A percentile compares a stretch with the other conserved stretches of the same genome.
phyloP scores from a whole-genome alignment of 2,797 vertebrate genomes.

The Chrysolophus pictus region DNA sequence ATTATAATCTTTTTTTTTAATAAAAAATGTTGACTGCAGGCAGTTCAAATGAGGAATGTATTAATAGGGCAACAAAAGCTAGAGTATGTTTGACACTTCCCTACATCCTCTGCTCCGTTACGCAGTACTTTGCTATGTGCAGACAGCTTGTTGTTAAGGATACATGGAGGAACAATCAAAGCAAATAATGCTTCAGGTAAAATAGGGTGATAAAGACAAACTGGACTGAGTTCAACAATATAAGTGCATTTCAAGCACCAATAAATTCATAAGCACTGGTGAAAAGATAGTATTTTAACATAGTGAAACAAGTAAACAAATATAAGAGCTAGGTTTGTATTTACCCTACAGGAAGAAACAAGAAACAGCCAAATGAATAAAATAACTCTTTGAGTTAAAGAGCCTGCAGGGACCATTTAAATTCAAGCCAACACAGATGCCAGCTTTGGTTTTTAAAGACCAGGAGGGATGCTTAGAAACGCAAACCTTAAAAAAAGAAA shows the following conservation, averaged over 20 bases:
- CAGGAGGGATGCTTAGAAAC: slow-evolving; percentile 42
- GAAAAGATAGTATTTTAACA: slow-evolving; percentile 58
- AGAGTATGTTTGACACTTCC: slow-evolving; percentile 48
- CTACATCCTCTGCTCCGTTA: slow-evolving; percentile 36
- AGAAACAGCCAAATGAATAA: slow-evolving; percentile 61
- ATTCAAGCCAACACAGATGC: slow-evolving; percentile 68
- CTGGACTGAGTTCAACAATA: not conserved
- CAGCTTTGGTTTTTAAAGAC: slow-evolving; percentile 56
- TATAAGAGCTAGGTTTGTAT: slow-evolving; percentile 38
- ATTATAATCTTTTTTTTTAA: not conserved
- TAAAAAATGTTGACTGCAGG: not conserved
- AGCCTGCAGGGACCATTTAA: slow-evolving; percentile 62
- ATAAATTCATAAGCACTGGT: slow-evolving; percentile 33
- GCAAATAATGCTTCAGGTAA: slow-evolving; percentile 50
- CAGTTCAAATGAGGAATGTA: not conserved
- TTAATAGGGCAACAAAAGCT: slow-evolving; percentile 39
- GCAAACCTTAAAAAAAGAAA: not conserved
- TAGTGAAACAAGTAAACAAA: slow-evolving; percentile 65
- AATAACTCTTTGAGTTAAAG: slow-evolving; percentile 59
- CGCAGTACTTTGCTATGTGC: rapidly evolving
- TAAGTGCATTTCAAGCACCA: slow-evolving; percentile 41
- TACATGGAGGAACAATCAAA: not conserved
- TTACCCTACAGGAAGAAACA: slow-evolving; percentile 48
- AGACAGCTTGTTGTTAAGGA: not conserved
- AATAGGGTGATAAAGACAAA: slow-evolving; percentile 49